phyloP scores from a whole-genome alignment of 2,113 vertebrate genomes.

The Scytalopus superciliaris region DNA sequence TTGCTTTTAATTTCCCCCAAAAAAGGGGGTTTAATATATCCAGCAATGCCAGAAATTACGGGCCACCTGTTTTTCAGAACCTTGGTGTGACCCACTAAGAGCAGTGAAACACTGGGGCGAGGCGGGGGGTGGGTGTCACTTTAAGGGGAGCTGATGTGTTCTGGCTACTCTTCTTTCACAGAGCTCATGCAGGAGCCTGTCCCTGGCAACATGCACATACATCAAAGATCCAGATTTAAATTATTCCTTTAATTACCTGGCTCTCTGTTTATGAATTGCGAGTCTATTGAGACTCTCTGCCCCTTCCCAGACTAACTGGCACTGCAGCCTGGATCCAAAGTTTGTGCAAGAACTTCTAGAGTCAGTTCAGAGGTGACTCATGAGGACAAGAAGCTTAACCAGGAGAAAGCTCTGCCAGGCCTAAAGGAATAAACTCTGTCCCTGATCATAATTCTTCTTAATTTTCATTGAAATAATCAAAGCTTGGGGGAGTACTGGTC shows the following conservation, averaged over 20 bases:
- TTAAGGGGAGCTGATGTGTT: not conserved
- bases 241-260: not conserved
- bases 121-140: not conserved
- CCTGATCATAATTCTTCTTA: not conserved
- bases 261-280: not conserved
- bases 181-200: not conserved
- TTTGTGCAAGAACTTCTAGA: not conserved
- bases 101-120: not conserved
- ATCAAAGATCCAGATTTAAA: not conserved
- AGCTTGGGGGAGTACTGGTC: not conserved
- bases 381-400: not conserved
- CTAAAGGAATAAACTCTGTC: not conserved
- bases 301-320: not conserved
- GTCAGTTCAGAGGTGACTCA: not conserved
- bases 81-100: not conserved
- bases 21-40: not conserved
- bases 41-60: not conserved
- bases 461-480: not conserved
- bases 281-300: not conserved
- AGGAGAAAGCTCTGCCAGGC: not conserved
- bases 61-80: not conserved
- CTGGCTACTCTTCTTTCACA: not conserved
- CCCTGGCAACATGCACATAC: rapidly evolving
- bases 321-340: not conserved
- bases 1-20: not conserved